phyloP scores from a whole-genome alignment of 2,797 vertebrate genomes.

The Rhinichthys osculus region DNA sequence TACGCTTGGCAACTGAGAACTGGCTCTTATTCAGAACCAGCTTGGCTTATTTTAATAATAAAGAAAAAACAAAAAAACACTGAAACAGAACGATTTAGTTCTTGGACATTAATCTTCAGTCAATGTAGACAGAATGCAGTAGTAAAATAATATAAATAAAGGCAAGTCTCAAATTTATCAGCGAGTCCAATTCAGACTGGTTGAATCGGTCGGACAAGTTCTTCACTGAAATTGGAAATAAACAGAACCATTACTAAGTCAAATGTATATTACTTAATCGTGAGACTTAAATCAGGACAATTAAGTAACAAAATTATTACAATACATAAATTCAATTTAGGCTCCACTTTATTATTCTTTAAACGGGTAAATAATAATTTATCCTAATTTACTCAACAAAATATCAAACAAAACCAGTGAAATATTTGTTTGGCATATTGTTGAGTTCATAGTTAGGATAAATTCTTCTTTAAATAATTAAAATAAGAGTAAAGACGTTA shows the following conservation, averaged over 20 bases:
- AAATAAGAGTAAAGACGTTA: neutral
- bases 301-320: neutral
- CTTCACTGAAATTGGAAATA: neutral
- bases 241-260: neutral
- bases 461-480: neutral
- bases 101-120: neutral
- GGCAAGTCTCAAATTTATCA: neutral
- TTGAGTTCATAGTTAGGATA: neutral
- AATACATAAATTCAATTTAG: too few species aligned
- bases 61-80: neutral
- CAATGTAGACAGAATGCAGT: neutral
- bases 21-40: neutral
- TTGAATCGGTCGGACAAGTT: neutral
- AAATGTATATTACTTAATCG: neutral
- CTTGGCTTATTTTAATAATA: neutral
- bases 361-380: neutral
- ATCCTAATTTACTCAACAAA: neutral
- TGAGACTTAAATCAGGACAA: neutral
- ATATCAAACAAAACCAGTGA: neutral
- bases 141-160: neutral
- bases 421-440: neutral
- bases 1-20: too few species aligned
- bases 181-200: neutral
- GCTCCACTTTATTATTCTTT: neutral
- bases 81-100: neutral